Percentiles rank a stretch among this genome's conserved stretches.
These are phyloP conservation scores for Penaeus vannamei DNA, from an alignment of 1,140 invertebrate genomes.

Conservation along the genomic window DNA sequence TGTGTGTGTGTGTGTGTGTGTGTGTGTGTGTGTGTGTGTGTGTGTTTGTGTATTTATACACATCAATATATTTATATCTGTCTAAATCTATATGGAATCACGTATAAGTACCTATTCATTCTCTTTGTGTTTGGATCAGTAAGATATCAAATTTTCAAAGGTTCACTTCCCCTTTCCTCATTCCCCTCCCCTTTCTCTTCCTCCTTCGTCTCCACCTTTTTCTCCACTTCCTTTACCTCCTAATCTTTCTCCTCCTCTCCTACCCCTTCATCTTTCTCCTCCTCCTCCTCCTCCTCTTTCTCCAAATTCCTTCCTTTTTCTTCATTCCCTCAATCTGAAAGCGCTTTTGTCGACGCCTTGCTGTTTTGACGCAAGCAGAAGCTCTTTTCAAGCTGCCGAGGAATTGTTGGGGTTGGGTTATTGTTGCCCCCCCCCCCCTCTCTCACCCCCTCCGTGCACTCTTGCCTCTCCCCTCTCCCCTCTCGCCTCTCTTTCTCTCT, in stretches of 20 bases:
- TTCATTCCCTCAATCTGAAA: background rate
- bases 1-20: too few relatives aligned
- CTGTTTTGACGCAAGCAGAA: background rate
- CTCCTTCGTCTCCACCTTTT: background rate
- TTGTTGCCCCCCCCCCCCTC: background rate
- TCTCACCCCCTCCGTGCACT: background rate
- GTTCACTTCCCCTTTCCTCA: too few relatives aligned
- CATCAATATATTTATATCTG: too few relatives aligned
- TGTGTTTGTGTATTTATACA: too few relatives aligned
- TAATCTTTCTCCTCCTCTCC: background rate
- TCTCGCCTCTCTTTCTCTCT: background rate
- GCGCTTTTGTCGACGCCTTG: too few relatives aligned
- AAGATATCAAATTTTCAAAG: too few relatives aligned
- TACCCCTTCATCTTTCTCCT: background rate
- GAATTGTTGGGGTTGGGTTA: too few relatives aligned
- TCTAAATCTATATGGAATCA: too few relatives aligned
- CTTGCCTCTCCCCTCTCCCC: background rate
- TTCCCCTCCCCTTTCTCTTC: background rate
- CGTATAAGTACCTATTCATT: too few relatives aligned
- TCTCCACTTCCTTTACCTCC: background rate
- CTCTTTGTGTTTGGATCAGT: too few relatives aligned
- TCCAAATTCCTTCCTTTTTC: background rate
- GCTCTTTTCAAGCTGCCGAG: background rate
- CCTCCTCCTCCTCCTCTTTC: background rate
- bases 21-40: too few relatives aligned